These are phyloP conservation scores for Mimumesa dahlbomi DNA, from an alignment of 2,888 invertebrate species.

Conservation along the genomic window DNA sequence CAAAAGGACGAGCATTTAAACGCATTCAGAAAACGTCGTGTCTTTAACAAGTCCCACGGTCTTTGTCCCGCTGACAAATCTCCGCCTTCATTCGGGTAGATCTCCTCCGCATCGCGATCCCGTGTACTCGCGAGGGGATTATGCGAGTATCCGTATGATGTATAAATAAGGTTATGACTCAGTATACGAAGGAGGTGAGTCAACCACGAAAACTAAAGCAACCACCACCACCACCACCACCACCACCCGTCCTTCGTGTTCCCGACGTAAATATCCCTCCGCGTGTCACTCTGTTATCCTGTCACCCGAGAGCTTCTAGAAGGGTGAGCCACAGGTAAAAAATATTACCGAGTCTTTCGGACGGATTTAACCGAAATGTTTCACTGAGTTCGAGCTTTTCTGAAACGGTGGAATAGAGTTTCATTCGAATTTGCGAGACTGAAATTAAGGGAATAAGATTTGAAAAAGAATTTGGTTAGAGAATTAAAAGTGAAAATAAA, in stretches of 20 bases:
- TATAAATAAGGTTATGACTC: constrained; percentile 74
- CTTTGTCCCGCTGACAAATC: constrained; percentile 35
- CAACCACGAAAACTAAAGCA: constrained; percentile 67
- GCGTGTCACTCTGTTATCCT: constrained; percentile 55
- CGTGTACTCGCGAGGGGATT: constrained; percentile 31
- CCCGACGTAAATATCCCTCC: constrained; percentile 63
- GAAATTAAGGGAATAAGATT: too few relatives aligned
- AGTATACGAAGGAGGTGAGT: constrained; percentile 66
- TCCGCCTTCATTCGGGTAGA: constrained; percentile 21
- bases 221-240: constrained; percentile 33
- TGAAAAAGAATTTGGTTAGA: too few relatives aligned
- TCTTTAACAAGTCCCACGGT: constrained; percentile 1
- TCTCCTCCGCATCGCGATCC: constrained; percentile 19
- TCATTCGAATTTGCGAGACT: too few relatives aligned
- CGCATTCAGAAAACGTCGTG: constrained; percentile 20
- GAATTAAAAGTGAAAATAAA: too few relatives aligned
- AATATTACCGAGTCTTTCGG: constrained; percentile 36
- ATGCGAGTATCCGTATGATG: constrained; percentile 26
- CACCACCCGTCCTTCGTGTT: constrained; percentile 25
- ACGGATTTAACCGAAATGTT: constrained; percentile 49
- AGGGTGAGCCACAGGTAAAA: constrained; percentile 45
- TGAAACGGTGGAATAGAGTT: too few relatives aligned
- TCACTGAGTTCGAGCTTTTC: too few relatives aligned
- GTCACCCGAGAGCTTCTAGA: constrained; percentile 43
- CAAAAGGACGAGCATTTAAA: neutral